Evolutionary conservation across 2,888 invertebrate genomes (phyloP).

Genomic region (Andrena minutula): DNA sequence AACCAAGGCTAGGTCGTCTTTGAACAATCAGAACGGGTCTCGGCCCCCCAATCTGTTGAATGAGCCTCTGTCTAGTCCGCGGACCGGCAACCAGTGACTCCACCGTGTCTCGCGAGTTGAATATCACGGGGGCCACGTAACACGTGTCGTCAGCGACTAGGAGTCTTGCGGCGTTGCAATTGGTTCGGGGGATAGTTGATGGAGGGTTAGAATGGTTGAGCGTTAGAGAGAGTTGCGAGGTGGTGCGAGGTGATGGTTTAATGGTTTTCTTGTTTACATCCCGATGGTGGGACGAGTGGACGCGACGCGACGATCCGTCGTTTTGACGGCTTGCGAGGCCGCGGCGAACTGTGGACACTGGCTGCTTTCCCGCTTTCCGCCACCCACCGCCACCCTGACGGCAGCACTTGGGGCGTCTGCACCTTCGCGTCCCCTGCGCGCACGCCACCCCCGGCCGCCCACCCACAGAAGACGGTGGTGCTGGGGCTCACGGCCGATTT

Average conservation of each 20-base stretch:
- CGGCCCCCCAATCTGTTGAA: background rate
- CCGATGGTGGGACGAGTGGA: background rate
- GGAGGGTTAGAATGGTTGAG: too few relatives aligned
- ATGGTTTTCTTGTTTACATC: constrained; percentile 29
- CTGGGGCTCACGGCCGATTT: too few relatives aligned
- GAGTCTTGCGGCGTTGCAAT: constrained; percentile 5
- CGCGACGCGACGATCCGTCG: constrained; percentile 54
- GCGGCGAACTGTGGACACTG: constrained; percentile 77
- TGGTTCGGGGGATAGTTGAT: background rate
- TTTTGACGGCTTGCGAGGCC: constrained; percentile 79
- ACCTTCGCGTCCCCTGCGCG: constrained; percentile 49
- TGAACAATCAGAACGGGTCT: background rate
- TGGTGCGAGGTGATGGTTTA: background rate
- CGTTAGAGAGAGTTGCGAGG: background rate
- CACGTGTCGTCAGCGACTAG: constrained; percentile 28
- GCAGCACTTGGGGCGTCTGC: constrained; percentile 51
- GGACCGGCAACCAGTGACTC: background rate
- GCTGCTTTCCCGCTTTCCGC: constrained; percentile 80
- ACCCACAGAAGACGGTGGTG: background rate
- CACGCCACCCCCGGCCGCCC: constrained; percentile 45
- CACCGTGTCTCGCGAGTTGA: background rate
- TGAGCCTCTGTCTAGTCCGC: background rate
- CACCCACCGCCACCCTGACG: constrained; percentile 65
- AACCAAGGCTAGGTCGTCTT: background rate
- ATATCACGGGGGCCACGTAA: background rate